A percentile compares a stretch with the other conserved stretches of the same genome.
phyloP scores from a whole-genome alignment of 2,888 invertebrate genomes.

The Chalcis sispes region DNA sequence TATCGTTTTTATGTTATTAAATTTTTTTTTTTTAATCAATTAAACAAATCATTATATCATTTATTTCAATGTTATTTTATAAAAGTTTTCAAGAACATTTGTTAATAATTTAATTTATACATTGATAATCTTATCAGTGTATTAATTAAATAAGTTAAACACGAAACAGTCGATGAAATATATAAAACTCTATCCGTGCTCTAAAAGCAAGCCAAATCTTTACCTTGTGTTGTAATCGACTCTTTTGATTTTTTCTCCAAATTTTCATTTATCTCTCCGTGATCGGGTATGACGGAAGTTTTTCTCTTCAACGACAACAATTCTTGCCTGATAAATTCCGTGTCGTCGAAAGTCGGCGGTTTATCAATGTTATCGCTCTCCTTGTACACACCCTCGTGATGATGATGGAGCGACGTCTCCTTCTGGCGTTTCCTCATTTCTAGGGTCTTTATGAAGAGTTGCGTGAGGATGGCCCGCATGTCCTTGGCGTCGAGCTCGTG shows the following conservation, averaged over 20 bases:
- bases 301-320: slow-evolving; percentile 12
- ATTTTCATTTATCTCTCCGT: too few relatives aligned
- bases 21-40: not conserved
- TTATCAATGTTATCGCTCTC: slow-evolving; percentile 69
- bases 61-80: too few relatives aligned
- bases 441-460: slow-evolving; percentile 66
- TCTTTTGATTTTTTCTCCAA: too few relatives aligned
- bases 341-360: slow-evolving; percentile 60
- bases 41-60: too few relatives aligned
- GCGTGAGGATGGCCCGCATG: slow-evolving; percentile 68
- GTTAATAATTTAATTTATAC: too few relatives aligned
- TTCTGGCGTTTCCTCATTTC: slow-evolving; percentile 68
- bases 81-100: too few relatives aligned
- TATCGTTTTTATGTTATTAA: not conserved
- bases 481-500: slow-evolving; percentile 69
- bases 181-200: too few relatives aligned
- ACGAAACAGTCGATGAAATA: not conserved
- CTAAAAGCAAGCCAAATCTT: too few relatives aligned
- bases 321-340: slow-evolving; percentile 52
- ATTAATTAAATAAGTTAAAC: too few relatives aligned
- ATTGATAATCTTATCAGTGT: too few relatives aligned
- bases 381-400: slow-evolving; percentile 68
- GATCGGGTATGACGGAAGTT: too few relatives aligned
- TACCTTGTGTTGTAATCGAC: not conserved
- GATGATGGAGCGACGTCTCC: slow-evolving; percentile 60